A percentile compares a stretch with the other conserved stretches of the same genome.
These are phyloP conservation scores for Drosophila lowei DNA, from an alignment of 1,140 invertebrate genomes.

Conservation along the genomic window DNA sequence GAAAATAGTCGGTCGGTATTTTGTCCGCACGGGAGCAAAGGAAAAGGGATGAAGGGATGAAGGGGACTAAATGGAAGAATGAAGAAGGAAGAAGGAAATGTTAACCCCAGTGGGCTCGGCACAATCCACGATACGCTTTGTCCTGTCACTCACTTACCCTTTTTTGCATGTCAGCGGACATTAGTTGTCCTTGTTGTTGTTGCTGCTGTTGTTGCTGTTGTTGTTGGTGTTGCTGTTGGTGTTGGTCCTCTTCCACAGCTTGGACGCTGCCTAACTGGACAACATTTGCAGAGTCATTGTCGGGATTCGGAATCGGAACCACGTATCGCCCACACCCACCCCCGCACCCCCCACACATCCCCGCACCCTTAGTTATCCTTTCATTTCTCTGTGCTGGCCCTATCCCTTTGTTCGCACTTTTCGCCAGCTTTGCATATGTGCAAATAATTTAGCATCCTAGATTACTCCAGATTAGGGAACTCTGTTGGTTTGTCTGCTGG, in stretches of 20 bases:
- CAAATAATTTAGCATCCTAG: constrained; percentile 69
- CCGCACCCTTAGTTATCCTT: constrained; percentile 36
- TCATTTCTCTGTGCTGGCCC: constrained; percentile 17
- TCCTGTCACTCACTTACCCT: constrained; percentile 79
- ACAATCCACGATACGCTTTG: constrained; percentile 33
- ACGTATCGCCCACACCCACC: constrained; percentile 18
- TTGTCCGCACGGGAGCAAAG: constrained; percentile 14
- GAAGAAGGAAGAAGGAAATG: constrained; percentile 16
- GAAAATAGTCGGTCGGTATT: constrained; percentile 30
- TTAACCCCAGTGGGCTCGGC: constrained; percentile 37
- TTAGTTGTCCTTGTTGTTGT: constrained; percentile 51
- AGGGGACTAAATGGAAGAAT: constrained; percentile 7
- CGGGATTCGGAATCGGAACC: constrained; percentile 42
- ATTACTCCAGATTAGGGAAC: constrained; percentile 79
- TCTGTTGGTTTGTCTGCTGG: constrained; percentile 66
- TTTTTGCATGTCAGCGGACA: constrained; percentile 79
- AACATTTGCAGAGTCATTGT: constrained; percentile 81
- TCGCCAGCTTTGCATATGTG: constrained; percentile 80
- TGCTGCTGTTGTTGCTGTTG: too few relatives aligned
- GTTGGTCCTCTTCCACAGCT: constrained; percentile 47
- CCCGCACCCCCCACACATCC: background rate
- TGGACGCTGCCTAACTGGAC: constrained; percentile 77
- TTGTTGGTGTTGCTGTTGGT: constrained; percentile 1
- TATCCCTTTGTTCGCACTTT: constrained; percentile 65
- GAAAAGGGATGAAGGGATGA: constrained; percentile 39